Evolutionary conservation across 2,888 invertebrate species (phyloP).

Genomic region (Antheraea assamensis): DNA sequence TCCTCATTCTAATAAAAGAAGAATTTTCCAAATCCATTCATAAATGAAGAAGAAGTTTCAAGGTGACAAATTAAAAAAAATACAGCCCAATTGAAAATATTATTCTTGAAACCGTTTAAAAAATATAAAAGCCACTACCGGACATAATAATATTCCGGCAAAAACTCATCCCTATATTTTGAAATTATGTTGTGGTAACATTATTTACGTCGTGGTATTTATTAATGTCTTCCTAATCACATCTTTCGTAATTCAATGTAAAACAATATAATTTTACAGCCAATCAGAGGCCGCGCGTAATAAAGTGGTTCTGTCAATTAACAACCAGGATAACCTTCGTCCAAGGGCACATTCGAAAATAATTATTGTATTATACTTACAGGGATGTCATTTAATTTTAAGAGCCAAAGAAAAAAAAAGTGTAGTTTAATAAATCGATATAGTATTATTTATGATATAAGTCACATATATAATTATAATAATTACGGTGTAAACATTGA

Average conservation of each 20-base stretch:
- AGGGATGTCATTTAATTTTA: slow-evolving; percentile 42
- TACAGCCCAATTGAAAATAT: no score
- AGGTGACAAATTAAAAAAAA: no score
- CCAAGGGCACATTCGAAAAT: not conserved
- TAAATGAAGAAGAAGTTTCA: no score
- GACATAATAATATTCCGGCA: no score
- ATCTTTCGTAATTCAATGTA: not conserved
- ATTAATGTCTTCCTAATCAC: not conserved
- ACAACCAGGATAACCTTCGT: not conserved
- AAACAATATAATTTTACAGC: not conserved
- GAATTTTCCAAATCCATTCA: no score
- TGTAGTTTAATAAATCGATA: not conserved
- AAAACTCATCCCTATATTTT: not conserved
- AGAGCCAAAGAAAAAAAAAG: slow-evolving; percentile 39
- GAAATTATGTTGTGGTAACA: not conserved
- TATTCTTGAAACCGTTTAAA: no score
- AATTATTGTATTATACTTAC: slow-evolving; percentile 27
- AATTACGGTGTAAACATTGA: not conserved
- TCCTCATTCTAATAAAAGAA: no score
- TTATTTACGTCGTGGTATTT: not conserved
- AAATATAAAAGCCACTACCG: no score
- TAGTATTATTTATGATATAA: slow-evolving; percentile 11
- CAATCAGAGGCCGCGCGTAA: not conserved
- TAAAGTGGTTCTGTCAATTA: not conserved
- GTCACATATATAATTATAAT: not conserved